These are phyloP conservation scores for Mythimna ferrago DNA, from an alignment of 2,888 invertebrate species.

Conservation along the genomic window DNA sequence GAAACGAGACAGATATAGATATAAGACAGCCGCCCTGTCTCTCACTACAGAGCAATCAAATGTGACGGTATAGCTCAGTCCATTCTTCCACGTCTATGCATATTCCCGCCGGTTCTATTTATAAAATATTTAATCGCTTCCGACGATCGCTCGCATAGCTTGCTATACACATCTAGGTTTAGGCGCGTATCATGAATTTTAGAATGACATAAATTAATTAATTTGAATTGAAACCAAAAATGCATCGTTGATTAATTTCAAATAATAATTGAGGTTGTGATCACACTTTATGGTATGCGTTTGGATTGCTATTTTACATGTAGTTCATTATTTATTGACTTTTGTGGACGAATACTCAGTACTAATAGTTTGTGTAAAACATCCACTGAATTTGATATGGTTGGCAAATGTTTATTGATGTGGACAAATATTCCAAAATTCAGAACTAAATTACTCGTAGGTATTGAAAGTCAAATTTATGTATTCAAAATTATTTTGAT, in stretches of 20 bases:
- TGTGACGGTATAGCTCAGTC: not conserved
- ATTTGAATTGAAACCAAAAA: constrained; percentile 57
- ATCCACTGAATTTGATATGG: not conserved
- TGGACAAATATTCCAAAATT: not conserved
- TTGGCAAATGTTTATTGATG: constrained; percentile 3
- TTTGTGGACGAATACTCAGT: constrained; percentile 14
- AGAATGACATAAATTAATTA: constrained; percentile 74
- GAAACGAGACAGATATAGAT: not conserved
- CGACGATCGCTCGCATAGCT: constrained; percentile 30
- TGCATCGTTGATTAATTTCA: constrained; percentile 68
- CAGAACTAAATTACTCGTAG: not conserved
- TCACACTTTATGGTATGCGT: constrained; percentile 48
- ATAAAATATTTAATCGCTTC: constrained; percentile 20
- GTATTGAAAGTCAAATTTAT: too few species aligned
- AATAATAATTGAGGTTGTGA: constrained; percentile 62
- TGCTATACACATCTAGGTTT: not conserved
- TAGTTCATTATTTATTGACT: constrained; percentile 42
- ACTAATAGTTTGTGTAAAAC: constrained; percentile 7
- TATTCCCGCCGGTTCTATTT: constrained; percentile 9
- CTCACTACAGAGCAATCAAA: not conserved
- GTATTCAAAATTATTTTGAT: too few species aligned
- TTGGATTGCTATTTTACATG: constrained; percentile 48
- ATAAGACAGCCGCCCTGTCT: not conserved
- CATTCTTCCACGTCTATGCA: not conserved
- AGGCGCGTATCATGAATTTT: constrained; percentile 67